These are phyloP conservation scores for Amphipyra tragopoginis DNA, from an alignment of 2,888 invertebrate species.

Conservation along the genomic window DNA sequence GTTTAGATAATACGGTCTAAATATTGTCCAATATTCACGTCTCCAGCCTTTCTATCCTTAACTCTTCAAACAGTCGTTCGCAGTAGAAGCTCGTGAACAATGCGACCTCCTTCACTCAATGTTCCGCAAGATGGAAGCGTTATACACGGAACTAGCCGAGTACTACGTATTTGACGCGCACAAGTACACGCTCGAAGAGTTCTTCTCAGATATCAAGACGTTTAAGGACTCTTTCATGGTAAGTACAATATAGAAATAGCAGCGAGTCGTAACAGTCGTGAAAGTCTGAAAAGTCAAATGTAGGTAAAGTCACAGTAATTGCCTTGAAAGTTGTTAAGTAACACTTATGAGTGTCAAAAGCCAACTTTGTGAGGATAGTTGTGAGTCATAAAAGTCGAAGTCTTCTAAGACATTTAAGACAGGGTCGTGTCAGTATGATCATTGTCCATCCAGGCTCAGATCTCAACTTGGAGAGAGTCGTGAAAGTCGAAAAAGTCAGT, in stretches of 20 bases:
- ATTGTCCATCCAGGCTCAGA: too few species aligned
- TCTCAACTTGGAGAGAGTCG: too few species aligned
- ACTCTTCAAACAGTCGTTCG: constrained; percentile 90
- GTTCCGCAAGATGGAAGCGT: constrained; percentile 97
- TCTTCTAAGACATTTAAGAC: too few species aligned
- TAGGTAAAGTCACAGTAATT: background rate
- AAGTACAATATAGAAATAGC: constrained; percentile 69
- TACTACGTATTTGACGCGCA: constrained; percentile 97
- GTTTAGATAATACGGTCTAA: too few species aligned
- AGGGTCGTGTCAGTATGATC: too few species aligned
- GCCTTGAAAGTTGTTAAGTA: background rate
- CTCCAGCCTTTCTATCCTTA: constrained; percentile 3
- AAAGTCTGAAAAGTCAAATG: background rate
- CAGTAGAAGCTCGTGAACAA: constrained; percentile 95
- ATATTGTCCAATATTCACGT: too few species aligned
- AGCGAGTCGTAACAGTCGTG: background rate
- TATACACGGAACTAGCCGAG: constrained; percentile 96
- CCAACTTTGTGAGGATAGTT: background rate
- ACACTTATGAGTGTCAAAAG: background rate
- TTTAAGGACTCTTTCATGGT: constrained; percentile 97
- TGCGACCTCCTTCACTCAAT: constrained; percentile 97
- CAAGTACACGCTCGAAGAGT: constrained; percentile 98
- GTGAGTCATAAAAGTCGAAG: background rate
- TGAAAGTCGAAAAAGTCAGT: too few species aligned
- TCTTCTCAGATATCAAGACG: constrained; percentile 97